These are phyloP conservation scores for Gila robusta DNA, from an alignment of 2,797 vertebrate genomes.

Conservation along the genomic window DNA sequence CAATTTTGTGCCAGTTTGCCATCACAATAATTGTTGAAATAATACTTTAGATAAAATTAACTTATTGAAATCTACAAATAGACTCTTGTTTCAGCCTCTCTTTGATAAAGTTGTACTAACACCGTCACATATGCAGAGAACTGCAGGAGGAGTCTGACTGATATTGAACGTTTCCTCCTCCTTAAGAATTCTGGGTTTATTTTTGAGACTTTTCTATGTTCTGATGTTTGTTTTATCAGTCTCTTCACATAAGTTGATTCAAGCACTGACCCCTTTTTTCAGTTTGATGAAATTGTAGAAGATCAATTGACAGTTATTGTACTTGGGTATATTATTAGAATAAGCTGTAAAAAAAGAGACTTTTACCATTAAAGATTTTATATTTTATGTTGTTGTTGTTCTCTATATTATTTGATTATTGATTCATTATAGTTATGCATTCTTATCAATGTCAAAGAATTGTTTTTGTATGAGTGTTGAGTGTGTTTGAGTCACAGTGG, in stretches of 20 bases:
- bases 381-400: too few relatives aligned
- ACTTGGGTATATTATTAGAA: too few relatives aligned
- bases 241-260: background rate
- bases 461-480: background rate
- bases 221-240: background rate
- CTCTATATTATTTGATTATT: too few relatives aligned
- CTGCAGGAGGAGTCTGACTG: constrained; percentile 3
- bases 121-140: background rate
- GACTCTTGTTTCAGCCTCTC: background rate
- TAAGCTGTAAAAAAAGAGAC: too few relatives aligned
- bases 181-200: background rate
- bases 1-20: background rate
- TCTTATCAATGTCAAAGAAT: background rate
- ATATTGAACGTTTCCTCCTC: background rate
- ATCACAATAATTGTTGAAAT: background rate
- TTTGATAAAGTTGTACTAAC: background rate
- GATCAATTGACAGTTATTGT: too few relatives aligned
- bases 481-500: constrained; percentile 42
- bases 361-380: too few relatives aligned
- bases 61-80: background rate
- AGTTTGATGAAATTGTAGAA: too few relatives aligned
- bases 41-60: background rate
- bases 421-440: too few relatives aligned
- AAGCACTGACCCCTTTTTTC: too few relatives aligned
- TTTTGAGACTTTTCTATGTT: background rate